Evolutionary conservation across 2,888 invertebrate species (phyloP).

Genomic region (Tetragonula carbonaria): DNA sequence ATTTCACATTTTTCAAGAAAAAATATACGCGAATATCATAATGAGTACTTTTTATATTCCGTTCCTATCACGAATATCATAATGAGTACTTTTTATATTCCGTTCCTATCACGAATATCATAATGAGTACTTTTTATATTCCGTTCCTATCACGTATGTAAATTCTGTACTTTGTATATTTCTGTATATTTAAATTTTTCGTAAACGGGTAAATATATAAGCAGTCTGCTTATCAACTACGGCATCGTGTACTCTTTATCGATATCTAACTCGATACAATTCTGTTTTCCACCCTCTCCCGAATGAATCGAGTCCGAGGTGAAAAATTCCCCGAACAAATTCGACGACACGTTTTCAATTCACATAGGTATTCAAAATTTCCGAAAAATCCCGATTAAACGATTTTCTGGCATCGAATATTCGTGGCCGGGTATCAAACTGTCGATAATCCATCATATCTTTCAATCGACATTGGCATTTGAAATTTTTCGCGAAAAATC

Average conservation of each 20-base stretch:
- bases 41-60: too few relatives aligned
- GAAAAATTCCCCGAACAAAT: background rate
- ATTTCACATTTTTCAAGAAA: background rate
- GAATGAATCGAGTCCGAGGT: background rate
- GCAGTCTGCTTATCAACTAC: background rate
- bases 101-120: too few relatives aligned
- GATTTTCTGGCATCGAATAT: background rate
- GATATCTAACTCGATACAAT: background rate
- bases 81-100: too few relatives aligned
- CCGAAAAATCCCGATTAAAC: background rate
- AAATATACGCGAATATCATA: background rate
- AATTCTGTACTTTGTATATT: too few relatives aligned
- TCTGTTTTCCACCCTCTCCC: background rate
- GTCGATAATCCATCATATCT: background rate
- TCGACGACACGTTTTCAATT: background rate
- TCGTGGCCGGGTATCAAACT: background rate
- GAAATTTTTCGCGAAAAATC: background rate
- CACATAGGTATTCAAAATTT: background rate
- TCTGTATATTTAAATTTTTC: too few relatives aligned
- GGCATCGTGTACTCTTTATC: background rate
- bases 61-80: too few relatives aligned
- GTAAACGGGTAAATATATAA: background rate
- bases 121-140: background rate
- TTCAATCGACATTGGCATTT: background rate
- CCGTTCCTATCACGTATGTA: too few relatives aligned